Evolutionary conservation across 2,797 vertebrate genomes (phyloP).

Genomic region (Loriculus beryllinus): DNA sequence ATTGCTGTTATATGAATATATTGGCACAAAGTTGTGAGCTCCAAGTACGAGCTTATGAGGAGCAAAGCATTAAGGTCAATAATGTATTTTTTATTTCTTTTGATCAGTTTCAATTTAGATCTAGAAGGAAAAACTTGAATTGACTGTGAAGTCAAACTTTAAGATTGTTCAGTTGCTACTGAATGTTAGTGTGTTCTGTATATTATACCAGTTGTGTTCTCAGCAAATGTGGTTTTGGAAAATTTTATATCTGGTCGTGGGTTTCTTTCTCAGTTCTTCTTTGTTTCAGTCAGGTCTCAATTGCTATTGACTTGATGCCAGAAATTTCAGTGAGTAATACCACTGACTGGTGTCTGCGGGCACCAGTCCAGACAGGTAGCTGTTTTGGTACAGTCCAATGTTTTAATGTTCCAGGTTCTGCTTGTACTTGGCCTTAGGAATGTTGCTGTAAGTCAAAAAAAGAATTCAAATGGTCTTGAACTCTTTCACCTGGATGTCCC

Average conservation of each 20-base stretch:
- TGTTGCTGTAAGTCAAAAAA: not conserved
- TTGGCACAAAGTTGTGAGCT: not conserved
- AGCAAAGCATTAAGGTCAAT: not conserved
- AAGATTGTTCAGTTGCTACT: not conserved
- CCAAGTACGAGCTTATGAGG: not conserved
- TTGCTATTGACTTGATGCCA: not conserved
- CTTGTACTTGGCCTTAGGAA: not conserved
- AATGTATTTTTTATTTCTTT: not conserved
- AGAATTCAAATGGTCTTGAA: not conserved
- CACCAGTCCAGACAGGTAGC: not conserved
- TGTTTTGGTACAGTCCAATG: not conserved
- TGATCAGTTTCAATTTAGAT: not conserved
- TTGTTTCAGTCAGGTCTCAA: not conserved
- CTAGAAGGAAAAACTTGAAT: not conserved
- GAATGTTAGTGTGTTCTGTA: not conserved
- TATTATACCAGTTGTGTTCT: not conserved
- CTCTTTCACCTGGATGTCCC: not conserved
- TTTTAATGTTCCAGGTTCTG: not conserved
- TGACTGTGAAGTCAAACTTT: not conserved
- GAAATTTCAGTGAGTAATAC: not conserved
- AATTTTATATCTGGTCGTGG: fast-evolving
- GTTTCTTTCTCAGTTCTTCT: not conserved
- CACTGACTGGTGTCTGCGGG: not conserved
- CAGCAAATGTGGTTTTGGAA: not conserved
- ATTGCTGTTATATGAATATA: not conserved